phyloP scores from a whole-genome alignment of 2,888 invertebrate species.

The Limnephilus auricula region DNA sequence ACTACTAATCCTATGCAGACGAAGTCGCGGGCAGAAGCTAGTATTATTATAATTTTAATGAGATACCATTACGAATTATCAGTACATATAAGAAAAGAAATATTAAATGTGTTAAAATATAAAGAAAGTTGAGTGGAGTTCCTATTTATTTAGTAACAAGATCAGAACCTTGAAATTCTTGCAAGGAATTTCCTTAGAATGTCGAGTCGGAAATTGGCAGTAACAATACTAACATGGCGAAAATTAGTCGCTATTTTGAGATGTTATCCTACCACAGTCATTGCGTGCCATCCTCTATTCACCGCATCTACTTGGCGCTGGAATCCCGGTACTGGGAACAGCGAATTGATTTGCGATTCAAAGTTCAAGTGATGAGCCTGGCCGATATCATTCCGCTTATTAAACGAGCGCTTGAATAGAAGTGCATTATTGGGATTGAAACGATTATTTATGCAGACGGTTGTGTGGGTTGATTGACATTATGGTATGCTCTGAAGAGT shows the following conservation, averaged over 20 bases:
- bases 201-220: background rate
- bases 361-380: constrained; percentile 29
- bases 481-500: background rate
- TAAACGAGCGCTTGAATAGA: constrained; percentile 19
- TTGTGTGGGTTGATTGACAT: background rate
- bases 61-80: no score
- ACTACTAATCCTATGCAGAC: no score
- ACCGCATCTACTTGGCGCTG: background rate
- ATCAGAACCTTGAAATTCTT: background rate
- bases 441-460: background rate
- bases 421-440: constrained; percentile 29
- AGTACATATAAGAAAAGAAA: no score
- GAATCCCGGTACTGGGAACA: background rate
- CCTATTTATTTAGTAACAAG: background rate
- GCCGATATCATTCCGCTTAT: constrained; percentile 12
- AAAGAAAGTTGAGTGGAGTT: background rate
- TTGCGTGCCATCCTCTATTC: background rate
- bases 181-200: background rate
- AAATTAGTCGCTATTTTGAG: background rate
- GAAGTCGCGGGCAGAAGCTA: no score
- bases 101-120: background rate
- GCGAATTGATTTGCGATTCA: constrained; percentile 39
- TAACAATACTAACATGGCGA: background rate
- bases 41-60: no score
- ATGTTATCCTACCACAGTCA: background rate